phyloP scores from a whole-genome alignment of 53 echinoderm and acorn worm genomes.

The Actinopyga echinites region DNA sequence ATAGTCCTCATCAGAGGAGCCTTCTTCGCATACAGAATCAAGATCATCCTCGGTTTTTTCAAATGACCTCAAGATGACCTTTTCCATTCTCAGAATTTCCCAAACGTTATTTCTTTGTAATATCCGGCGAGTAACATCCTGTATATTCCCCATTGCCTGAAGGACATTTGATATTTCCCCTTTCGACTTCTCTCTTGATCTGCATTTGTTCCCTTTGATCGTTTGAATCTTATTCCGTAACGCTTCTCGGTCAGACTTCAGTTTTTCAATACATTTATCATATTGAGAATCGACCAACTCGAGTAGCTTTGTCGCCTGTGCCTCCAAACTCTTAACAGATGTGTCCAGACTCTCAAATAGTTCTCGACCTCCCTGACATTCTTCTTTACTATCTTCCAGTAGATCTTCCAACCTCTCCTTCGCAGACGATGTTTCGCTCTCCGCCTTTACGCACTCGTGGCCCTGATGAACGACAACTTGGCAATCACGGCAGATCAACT shows the following conservation, averaged over 20 bases:
- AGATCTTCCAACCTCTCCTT: neutral
- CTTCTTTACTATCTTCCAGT: neutral
- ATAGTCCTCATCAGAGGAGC: too few species aligned
- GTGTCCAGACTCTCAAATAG: neutral
- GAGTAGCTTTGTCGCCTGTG: neutral
- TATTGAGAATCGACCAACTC: neutral
- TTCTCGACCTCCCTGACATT: neutral
- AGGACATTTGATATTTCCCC: neutral
- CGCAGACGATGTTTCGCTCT: neutral
- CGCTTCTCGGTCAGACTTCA: neutral
- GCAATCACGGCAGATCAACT: neutral
- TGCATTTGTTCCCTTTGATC: neutral
- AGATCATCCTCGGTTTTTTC: too few species aligned
- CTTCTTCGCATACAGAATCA: too few species aligned
- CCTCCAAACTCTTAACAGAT: neutral
- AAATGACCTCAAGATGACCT: neutral
- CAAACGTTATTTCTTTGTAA: constrained; percentile 3
- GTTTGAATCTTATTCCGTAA: neutral
- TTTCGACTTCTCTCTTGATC: too few species aligned
- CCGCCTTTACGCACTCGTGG: constrained; percentile 1
- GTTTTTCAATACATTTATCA: neutral
- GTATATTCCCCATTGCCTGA: neutral
- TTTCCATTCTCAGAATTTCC: constrained; percentile 15
- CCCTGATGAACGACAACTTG: neutral
- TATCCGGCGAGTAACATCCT: neutral